Evolutionary conservation across 2,113 vertebrate genomes (phyloP).

Genomic region (Cebidichthys violaceus): DNA sequence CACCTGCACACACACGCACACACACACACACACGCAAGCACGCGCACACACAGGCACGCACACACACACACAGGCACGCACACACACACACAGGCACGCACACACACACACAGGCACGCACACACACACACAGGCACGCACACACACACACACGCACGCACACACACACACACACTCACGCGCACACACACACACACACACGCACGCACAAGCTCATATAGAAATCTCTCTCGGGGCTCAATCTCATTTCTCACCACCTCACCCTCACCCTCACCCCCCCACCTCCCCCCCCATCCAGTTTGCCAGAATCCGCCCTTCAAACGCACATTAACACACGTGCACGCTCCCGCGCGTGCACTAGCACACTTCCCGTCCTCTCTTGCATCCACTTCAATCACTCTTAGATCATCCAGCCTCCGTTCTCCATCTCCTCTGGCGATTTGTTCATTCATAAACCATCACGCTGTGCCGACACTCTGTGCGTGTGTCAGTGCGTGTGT

Average conservation of each 20-base stretch:
- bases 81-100: constrained; percentile 4
- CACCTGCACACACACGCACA: constrained; percentile 47
- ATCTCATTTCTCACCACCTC: constrained; percentile 67
- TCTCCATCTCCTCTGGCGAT: constrained; percentile 71
- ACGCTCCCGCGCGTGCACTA: not conserved
- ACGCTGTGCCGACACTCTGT: constrained; percentile 44
- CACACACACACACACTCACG: constrained; percentile 53
- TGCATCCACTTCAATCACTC: constrained; percentile 77
- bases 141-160: constrained; percentile 37
- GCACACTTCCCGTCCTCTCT: constrained; percentile 50
- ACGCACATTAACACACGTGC: constrained; percentile 15
- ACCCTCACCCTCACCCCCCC: not conserved
- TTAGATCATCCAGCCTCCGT: constrained; percentile 75
- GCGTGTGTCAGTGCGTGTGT: constrained; percentile 23
- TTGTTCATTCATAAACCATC: constrained; percentile 80
- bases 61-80: constrained; percentile 54
- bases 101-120: constrained; percentile 57
- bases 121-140: constrained; percentile 12
- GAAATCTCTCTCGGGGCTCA: constrained; percentile 62
- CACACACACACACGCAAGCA: constrained; percentile 6
- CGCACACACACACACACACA: constrained; percentile 8
- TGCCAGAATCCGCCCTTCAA: constrained; percentile 46
- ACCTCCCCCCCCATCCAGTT: not conserved
- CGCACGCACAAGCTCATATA: constrained; percentile 10
- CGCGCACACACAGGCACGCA: too few relatives aligned